phyloP scores from a whole-genome alignment of 1,140 invertebrate genomes.

The Bombus vancouverensis region DNA sequence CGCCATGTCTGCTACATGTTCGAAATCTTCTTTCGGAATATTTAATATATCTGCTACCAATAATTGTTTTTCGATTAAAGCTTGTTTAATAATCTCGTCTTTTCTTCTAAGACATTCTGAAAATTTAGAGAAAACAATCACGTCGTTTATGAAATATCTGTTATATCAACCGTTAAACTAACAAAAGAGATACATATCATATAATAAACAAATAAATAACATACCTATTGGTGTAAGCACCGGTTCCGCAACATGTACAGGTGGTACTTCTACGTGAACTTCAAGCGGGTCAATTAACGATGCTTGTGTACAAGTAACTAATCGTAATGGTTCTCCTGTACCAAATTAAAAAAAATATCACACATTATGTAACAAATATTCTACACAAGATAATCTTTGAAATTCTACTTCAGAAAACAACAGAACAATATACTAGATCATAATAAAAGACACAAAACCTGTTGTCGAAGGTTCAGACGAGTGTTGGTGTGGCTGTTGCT shows the following conservation, averaged over 20 bases:
- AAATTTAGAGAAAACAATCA: constrained; percentile 57
- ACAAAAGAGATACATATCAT: not conserved
- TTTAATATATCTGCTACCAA: constrained; percentile 90
- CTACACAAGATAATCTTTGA: not conserved
- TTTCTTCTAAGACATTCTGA: constrained; percentile 88
- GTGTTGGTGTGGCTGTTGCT: constrained; percentile 39
- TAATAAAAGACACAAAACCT: constrained; percentile 37
- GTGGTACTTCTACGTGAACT: constrained; percentile 88
- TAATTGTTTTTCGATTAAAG: constrained; percentile 89
- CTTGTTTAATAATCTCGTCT: constrained; percentile 87
- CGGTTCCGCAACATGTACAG: constrained; percentile 90
- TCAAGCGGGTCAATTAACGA: constrained; percentile 91
- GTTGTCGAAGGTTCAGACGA: constrained; percentile 54
- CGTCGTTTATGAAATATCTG: not conserved
- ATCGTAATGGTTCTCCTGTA: constrained; percentile 76
- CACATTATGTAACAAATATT: not conserved
- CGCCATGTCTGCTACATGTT: constrained; percentile 86
- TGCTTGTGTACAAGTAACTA: constrained; percentile 84
- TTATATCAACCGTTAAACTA: too few relatives aligned
- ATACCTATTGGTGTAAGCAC: constrained; percentile 91
- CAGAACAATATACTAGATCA: not conserved
- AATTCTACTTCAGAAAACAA: not conserved
- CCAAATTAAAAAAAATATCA: constrained; percentile 50
- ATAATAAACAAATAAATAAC: constrained; percentile 3
- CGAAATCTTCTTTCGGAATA: constrained; percentile 88